Evolutionary conservation across 2,113 vertebrate species (phyloP).

Genomic region (Xyrauchen texanus): DNA sequence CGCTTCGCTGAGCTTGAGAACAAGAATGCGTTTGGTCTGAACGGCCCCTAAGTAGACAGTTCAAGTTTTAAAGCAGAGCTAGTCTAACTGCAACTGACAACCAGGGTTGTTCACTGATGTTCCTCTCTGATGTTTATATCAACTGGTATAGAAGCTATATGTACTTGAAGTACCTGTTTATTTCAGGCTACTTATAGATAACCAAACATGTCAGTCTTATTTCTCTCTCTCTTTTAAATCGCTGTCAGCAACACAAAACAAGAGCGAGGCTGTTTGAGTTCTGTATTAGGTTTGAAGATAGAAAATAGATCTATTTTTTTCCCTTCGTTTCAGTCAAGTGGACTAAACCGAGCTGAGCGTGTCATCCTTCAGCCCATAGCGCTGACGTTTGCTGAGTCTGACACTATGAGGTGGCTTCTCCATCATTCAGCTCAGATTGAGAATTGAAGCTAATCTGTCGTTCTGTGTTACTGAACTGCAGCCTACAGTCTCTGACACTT

Average conservation of each 20-base stretch:
- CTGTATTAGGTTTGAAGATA: conserved; percentile 11
- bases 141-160: neutral
- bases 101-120: neutral
- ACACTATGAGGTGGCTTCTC: conserved; percentile 25
- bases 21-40: too few relatives aligned
- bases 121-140: neutral
- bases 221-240: neutral
- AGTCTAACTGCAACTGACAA: neutral
- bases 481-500: conserved; percentile 43
- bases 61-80: too few relatives aligned
- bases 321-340: neutral
- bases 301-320: conserved; percentile 23
- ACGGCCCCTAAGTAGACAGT: neutral
- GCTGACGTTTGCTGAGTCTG: conserved; percentile 37
- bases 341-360: conserved; percentile 19
- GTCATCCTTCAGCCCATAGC: conserved; percentile 8
- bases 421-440: conserved; percentile 39
- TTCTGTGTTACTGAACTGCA: neutral
- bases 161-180: neutral
- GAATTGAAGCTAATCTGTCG: conserved; percentile 17
- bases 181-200: conserved; percentile 10
- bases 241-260: neutral
- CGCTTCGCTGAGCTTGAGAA: too few relatives aligned
- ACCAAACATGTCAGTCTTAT: conserved; percentile 16
- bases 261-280: neutral